phyloP scores from a whole-genome alignment of 2,888 invertebrate species.

The Brachycybe producta region DNA sequence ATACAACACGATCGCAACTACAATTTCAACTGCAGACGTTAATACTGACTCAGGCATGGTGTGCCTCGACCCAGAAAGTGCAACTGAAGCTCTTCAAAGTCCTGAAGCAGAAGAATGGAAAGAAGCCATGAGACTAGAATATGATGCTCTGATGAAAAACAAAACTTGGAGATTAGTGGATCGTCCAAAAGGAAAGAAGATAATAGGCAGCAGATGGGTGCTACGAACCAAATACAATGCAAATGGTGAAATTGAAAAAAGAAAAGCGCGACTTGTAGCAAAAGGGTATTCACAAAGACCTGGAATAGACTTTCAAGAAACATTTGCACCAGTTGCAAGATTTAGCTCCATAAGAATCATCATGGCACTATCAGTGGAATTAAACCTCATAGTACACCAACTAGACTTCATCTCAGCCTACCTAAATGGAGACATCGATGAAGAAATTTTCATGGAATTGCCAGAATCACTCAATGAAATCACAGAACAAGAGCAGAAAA shows the following conservation, averaged over 20 bases:
- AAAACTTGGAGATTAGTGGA: slow-evolving; percentile 7
- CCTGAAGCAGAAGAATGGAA: slow-evolving; percentile 2
- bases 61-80: slow-evolving; percentile 10
- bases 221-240: slow-evolving; percentile 1
- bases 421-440: slow-evolving; percentile 6
- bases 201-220: slow-evolving; percentile 14
- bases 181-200: slow-evolving; percentile 6
- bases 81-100: slow-evolving; percentile 2
- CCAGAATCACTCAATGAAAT: neutral
- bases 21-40: too few relatives aligned
- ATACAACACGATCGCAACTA: too few relatives aligned
- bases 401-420: slow-evolving; percentile 8
- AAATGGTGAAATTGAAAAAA: neutral
- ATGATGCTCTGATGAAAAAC: slow-evolving; percentile 11
- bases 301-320: slow-evolving; percentile 10
- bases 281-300: slow-evolving; percentile 8
- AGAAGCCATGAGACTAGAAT: slow-evolving; percentile 3
- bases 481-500: too few relatives aligned
- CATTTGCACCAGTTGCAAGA: slow-evolving; percentile 8
- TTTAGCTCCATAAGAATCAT: slow-evolving; percentile 7
- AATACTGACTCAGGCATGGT: too few relatives aligned
- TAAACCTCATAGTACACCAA: slow-evolving; percentile 3
- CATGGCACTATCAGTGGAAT: slow-evolving; percentile 5
- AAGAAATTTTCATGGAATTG: slow-evolving; percentile 5
- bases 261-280: slow-evolving; percentile 9